Evolutionary conservation across 2,113 vertebrate genomes (phyloP), one percentile per base, ranked within the genome.

Genomic region (Chroicocephalus ridibundus): DNA sequence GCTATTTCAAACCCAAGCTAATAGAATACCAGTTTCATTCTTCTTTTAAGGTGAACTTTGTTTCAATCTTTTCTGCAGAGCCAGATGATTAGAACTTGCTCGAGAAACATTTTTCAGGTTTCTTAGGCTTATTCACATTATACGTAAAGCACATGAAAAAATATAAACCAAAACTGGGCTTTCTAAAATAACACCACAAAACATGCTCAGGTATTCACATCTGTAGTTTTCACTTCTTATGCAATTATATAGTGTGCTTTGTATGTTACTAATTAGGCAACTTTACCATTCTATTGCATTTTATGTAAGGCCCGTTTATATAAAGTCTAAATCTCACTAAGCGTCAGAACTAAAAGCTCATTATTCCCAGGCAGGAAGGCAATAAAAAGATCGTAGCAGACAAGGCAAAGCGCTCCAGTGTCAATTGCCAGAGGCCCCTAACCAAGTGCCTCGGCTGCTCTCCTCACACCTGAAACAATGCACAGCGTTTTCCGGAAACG

Each of bases 331-430:
- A 93, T 77, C 79, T 80, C 64, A 65, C 46, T 26, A 79, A 55
- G 21, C 1, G 1, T 75, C 86, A 94, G 51, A 79, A 90, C 47
- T 79, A 64, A 87, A 91, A 94, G 47, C 80, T 92, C 81, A 61
- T 91, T 96, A 87, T 76, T 95, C 40, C 64, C 58, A 58, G 34
- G 61, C 81, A 94, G 83, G 86, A 97, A 95, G 54, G 54, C 81
- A 95, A 94, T 88, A 84, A 92, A 93, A 87, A 40, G 44, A 82
- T 89, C 2, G 3, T 21, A 61, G 58, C 66, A 93, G 88, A 76
- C 52, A 75, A 88, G 76, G 85, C 66, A 80, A 82, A 93, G 74
- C 49, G 40, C 27, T 76, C 49, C 51, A 36, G 20, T 29, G 34
- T 92, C 40, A 49, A 6, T 10, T 79, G 82, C 66, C 34, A 32